phyloP scores from a whole-genome alignment of 2,797 vertebrate genomes.

The Muraenolepis orangiensis region DNA sequence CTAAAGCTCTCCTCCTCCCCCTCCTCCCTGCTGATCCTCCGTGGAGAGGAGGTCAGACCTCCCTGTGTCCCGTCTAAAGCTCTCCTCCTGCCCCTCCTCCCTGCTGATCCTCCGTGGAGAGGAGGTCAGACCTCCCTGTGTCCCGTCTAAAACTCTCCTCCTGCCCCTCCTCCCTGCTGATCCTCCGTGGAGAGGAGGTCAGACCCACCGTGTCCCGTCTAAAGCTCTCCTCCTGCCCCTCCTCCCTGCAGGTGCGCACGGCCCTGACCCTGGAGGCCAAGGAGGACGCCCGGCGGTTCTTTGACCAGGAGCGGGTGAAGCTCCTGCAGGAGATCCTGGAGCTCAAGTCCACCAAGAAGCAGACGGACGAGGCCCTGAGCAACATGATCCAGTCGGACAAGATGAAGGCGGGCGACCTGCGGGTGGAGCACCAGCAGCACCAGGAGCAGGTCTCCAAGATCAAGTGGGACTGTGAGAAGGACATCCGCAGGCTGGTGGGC shows the following conservation, averaged over 20 bases:
- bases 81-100: too few relatives aligned
- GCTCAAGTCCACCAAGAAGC: constrained; percentile 88
- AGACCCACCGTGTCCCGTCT: too few relatives aligned
- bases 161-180: too few relatives aligned
- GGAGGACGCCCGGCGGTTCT: constrained; percentile 95
- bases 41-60: too few relatives aligned
- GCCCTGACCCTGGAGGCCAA: constrained; percentile 91
- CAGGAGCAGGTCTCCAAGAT: constrained; percentile 97
- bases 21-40: too few relatives aligned
- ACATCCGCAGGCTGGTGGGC: constrained; percentile 92
- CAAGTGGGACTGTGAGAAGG: constrained; percentile 96
- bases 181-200: too few relatives aligned
- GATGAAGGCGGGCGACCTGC: constrained; percentile 95
- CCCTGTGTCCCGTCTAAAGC: too few relatives aligned
- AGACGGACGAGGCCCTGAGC: constrained; percentile 93
- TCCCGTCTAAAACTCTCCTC: too few relatives aligned
- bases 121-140: too few relatives aligned
- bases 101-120: too few relatives aligned
- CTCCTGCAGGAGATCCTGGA: constrained; percentile 93
- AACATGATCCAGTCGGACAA: constrained; percentile 97
- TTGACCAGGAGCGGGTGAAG: constrained; percentile 93
- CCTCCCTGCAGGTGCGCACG: constrained; percentile 75
- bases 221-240: too few relatives aligned
- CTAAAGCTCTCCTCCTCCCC: too few relatives aligned
- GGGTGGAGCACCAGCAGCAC: constrained; percentile 95